These are phyloP conservation scores for Scaeva pyrastri DNA, from an alignment of 2,888 invertebrate species.

Conservation along the genomic window DNA sequence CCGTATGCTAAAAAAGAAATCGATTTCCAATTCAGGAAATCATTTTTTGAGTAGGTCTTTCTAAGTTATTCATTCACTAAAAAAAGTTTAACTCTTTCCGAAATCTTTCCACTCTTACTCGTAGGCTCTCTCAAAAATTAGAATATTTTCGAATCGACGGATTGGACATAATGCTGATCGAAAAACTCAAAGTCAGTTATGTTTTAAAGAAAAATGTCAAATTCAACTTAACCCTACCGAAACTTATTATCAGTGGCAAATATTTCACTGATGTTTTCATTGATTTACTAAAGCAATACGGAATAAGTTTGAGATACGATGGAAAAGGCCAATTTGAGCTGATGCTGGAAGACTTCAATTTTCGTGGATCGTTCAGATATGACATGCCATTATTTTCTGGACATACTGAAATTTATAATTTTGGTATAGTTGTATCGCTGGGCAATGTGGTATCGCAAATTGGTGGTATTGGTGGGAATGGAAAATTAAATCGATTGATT, in stretches of 20 bases:
- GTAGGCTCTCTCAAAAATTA: slow-evolving; percentile 78
- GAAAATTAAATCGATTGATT: slow-evolving; percentile 78
- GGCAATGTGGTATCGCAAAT: slow-evolving; percentile 80
- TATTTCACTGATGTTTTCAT: slow-evolving; percentile 79
- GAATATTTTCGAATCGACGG: slow-evolving; percentile 81
- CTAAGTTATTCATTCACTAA: not conserved
- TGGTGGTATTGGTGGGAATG: slow-evolving; percentile 79
- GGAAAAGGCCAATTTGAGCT: slow-evolving; percentile 80
- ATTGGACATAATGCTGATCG: slow-evolving; percentile 79
- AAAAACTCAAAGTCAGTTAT: slow-evolving; percentile 80
- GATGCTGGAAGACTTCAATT: slow-evolving; percentile 78
- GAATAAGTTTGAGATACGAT: slow-evolving; percentile 79
- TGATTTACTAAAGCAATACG: slow-evolving; percentile 78
- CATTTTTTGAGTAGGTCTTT: slow-evolving; percentile 39
- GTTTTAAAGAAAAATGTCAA: slow-evolving; percentile 80
- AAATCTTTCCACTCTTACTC: not conserved
- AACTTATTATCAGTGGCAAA: slow-evolving; percentile 78
- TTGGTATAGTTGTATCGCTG: slow-evolving; percentile 78
- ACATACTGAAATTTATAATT: slow-evolving; percentile 81
- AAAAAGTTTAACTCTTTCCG: not conserved
- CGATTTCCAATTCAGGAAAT: slow-evolving; percentile 14
- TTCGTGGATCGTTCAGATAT: slow-evolving; percentile 81
- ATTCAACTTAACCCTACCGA: slow-evolving; percentile 78
- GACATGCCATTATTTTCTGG: slow-evolving; percentile 81
- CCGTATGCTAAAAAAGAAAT: slow-evolving; percentile 75